These are phyloP conservation scores for Bactericera cockerelli DNA, from an alignment of 1,140 invertebrate genomes.

Conservation along the genomic window DNA sequence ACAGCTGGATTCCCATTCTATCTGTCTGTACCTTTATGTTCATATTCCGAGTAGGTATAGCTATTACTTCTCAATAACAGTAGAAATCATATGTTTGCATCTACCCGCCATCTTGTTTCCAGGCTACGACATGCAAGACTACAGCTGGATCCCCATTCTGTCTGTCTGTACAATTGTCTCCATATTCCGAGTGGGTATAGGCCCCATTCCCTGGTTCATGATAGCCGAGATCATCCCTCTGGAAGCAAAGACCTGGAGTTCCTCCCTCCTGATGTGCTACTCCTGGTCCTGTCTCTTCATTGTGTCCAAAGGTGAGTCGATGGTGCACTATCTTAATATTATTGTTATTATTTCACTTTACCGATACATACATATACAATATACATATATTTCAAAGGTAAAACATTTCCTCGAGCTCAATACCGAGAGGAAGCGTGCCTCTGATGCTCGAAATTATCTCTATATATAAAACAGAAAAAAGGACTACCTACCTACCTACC, in stretches of 20 bases:
- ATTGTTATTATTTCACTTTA: conserved; percentile 40
- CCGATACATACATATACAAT: no score
- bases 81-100: no score
- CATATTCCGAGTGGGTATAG: conserved; percentile 44
- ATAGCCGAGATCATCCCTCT: conserved; percentile 50
- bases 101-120: no score
- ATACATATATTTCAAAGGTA: no score
- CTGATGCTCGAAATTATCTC: no score
- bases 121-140: conserved; percentile 23
- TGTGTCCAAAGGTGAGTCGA: conserved; percentile 40
- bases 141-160: conserved; percentile 29
- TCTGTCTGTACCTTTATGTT: conserved; percentile 34
- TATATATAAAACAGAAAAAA: no score
- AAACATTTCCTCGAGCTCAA: no score
- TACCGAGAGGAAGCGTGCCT: no score
- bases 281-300: conserved; percentile 37
- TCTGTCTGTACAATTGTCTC: conserved; percentile 34
- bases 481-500: no score
- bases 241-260: conserved; percentile 40
- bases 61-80: no score
- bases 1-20: conserved; percentile 29
- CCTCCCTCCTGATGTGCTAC: conserved; percentile 31
- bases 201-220: conserved; percentile 55
- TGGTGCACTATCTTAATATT: conserved; percentile 25
- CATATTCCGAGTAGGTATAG: conserved; percentile 44